phyloP scores from a whole-genome alignment of 2,797 vertebrate genomes.

The Rhincodon typus region DNA sequence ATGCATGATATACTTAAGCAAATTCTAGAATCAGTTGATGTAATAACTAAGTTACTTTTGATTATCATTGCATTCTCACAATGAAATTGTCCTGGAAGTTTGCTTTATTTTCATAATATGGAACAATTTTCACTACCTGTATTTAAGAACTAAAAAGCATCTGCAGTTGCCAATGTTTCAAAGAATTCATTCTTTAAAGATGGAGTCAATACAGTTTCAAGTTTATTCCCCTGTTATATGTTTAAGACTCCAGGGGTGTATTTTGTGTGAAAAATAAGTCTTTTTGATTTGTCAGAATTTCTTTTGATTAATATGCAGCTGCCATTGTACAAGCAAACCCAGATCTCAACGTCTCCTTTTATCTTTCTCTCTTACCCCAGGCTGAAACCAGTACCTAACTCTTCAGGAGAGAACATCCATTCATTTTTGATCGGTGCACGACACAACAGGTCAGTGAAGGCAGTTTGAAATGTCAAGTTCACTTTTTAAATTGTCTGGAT shows the following conservation, averaged over 20 bases:
- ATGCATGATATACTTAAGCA: slow-evolving; percentile 50
- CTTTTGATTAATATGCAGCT: slow-evolving; percentile 98
- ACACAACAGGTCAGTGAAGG: slow-evolving; percentile 47
- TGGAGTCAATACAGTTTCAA: slow-evolving; percentile 97
- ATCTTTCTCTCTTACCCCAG: slow-evolving; percentile 80
- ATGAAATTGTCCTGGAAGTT: slow-evolving; percentile 82
- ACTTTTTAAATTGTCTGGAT: slow-evolving; percentile 1
- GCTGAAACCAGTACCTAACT: slow-evolving; percentile 60
- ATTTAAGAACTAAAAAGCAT: slow-evolving; percentile 68
- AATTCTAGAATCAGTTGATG: slow-evolving; percentile 38
- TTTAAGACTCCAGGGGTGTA: slow-evolving; percentile 82
- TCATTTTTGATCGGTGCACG: slow-evolving; percentile 47
- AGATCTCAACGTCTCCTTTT: slow-evolving; percentile 76
- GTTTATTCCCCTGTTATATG: slow-evolving; percentile 73
- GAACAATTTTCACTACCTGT: slow-evolving; percentile 82
- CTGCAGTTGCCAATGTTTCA: slow-evolving; percentile 85
- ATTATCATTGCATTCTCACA: slow-evolving; percentile 79
- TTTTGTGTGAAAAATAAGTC: slow-evolving; percentile 67
- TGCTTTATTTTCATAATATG: slow-evolving; percentile 91
- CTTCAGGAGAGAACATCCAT: slow-evolving; percentile 52
- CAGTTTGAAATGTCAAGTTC: neutral
- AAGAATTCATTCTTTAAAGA: slow-evolving; percentile 86
- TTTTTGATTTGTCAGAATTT: slow-evolving; percentile 98
- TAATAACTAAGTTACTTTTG: slow-evolving; percentile 49
- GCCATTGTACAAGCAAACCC: slow-evolving; percentile 85